Conservation (phyloP, 2,113 vertebrate genomes). For the Micronycteris hirsuta region DNA sequence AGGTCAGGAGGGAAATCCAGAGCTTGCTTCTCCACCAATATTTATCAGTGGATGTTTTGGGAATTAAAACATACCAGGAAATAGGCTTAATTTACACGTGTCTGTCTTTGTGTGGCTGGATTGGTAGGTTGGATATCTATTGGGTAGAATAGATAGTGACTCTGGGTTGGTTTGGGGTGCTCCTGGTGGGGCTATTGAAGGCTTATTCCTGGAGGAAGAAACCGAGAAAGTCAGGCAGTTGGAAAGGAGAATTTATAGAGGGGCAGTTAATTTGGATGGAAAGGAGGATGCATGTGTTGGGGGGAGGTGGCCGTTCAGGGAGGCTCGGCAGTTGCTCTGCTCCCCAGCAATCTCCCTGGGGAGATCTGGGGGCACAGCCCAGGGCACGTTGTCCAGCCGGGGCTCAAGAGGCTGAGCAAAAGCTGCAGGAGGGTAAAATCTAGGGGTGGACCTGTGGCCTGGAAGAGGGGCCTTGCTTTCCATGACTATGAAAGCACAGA, state of each 20-base stretch:
- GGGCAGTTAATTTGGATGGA: neutral
- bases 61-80: slow-evolving; percentile 39
- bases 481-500: neutral
- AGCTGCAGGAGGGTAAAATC: neutral
- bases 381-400: neutral
- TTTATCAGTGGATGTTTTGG: slow-evolving; percentile 35
- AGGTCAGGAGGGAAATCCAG: slow-evolving; percentile 38
- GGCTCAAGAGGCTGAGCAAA: neutral
- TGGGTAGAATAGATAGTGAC: neutral
- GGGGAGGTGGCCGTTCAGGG: neutral
- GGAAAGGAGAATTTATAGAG: neutral
- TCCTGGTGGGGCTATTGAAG: neutral
- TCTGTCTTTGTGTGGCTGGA: neutral
- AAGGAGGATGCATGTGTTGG: neutral
- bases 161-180: neutral
- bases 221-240: neutral
- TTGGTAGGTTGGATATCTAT: neutral
- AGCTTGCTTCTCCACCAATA: slow-evolving; percentile 46
- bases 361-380: neutral
- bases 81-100: neutral
- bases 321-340: neutral
- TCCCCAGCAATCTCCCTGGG: neutral
- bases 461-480: neutral
- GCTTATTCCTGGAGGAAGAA: neutral
- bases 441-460: neutral